These are phyloP conservation scores for Netelia fuscicornis DNA, from an alignment of 2,888 invertebrate species.

Conservation along the genomic window DNA sequence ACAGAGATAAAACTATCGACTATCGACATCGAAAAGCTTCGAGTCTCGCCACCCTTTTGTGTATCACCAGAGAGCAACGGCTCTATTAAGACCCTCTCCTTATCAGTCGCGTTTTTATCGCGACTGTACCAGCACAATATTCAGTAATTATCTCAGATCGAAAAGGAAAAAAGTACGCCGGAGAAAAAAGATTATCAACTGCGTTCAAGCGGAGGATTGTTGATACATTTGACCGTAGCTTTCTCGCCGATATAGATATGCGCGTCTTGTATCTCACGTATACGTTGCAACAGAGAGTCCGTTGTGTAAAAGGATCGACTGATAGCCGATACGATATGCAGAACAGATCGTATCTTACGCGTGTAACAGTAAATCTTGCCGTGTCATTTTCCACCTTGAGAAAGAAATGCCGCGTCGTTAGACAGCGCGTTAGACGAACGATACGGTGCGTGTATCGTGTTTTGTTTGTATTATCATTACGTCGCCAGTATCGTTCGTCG, in stretches of 20 bases:
- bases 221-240: slow-evolving; percentile 36
- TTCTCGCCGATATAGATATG: slow-evolving; percentile 39
- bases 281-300: slow-evolving; percentile 11
- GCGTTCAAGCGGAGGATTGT: slow-evolving; percentile 19
- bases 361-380: slow-evolving; percentile 63
- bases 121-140: slow-evolving; percentile 46
- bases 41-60: slow-evolving; percentile 27
- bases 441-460: slow-evolving; percentile 15
- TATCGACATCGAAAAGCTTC: slow-evolving; percentile 33
- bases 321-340: slow-evolving; percentile 66
- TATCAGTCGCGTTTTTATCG: slow-evolving; percentile 51
- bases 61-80: slow-evolving; percentile 30
- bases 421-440: slow-evolving; percentile 52
- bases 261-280: background rate
- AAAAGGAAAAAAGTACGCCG: slow-evolving; percentile 18
- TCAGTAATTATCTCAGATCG: slow-evolving; percentile 60
- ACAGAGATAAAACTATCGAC: background rate
- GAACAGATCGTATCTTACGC: slow-evolving; percentile 62
- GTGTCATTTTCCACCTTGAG: slow-evolving; percentile 59
- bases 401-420: slow-evolving; percentile 47
- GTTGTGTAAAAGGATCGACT: slow-evolving; percentile 59
- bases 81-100: slow-evolving; percentile 57
- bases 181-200: background rate
- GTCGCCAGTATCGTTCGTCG: background rate
- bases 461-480: slow-evolving; percentile 3